These are phyloP conservation scores for Gadopsis bispinosus DNA, from an alignment of 2,797 vertebrate species.

Conservation along the genomic window DNA sequence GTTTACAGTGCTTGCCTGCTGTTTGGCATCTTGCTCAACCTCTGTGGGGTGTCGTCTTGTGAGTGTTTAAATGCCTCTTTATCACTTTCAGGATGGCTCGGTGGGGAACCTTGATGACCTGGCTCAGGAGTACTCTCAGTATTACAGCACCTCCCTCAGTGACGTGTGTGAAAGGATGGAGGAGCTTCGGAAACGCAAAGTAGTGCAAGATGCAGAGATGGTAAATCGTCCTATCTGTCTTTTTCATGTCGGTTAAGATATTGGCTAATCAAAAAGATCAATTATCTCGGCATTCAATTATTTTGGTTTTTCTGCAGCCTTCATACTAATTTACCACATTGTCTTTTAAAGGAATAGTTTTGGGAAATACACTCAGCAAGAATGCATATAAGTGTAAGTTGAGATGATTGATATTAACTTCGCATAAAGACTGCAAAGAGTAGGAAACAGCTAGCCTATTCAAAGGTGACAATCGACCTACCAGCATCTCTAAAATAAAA, in stretches of 20 bases:
- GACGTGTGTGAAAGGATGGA: slow-evolving; percentile 97
- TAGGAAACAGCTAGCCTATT: neutral
- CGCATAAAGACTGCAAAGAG: neutral
- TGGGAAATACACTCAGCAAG: neutral
- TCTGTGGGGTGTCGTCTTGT: slow-evolving; percentile 4
- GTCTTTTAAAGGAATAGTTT: neutral
- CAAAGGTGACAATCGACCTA: neutral
- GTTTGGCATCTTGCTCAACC: slow-evolving; percentile 33
- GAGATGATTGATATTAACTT: neutral
- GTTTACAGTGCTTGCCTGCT: slow-evolving; percentile 41
- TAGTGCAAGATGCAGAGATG: slow-evolving; percentile 90
- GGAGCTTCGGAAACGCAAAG: slow-evolving; percentile 91
- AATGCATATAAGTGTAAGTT: no score
- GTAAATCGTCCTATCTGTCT: slow-evolving; percentile 71
- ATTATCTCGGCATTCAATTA: neutral
- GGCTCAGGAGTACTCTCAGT: slow-evolving; percentile 94
- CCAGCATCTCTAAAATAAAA: neutral
- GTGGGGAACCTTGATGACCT: slow-evolving; percentile 94
- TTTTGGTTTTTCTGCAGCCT: neutral
- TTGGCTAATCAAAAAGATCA: neutral
- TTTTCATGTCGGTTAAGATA: neutral
- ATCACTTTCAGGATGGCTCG: slow-evolving; percentile 90
- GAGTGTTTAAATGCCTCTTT: slow-evolving; percentile 25
- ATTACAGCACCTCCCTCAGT: slow-evolving; percentile 93
- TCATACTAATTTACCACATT: neutral